Conservation (phyloP, 2,797 vertebrate genomes). For the Rhinichthys osculus region DNA sequence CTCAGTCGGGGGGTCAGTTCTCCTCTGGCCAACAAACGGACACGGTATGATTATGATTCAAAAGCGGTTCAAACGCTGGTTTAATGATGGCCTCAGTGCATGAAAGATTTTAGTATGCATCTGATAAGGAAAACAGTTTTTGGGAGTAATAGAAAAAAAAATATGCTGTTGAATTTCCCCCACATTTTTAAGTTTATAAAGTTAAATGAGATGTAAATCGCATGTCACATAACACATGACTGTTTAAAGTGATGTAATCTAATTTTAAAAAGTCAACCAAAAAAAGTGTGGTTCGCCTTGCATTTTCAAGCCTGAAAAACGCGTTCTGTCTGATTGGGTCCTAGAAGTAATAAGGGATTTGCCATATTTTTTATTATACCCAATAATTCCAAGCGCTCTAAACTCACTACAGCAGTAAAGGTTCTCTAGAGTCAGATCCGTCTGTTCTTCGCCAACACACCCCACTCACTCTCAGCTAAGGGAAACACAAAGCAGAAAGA, state of each 20-base stretch:
- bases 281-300: too few relatives aligned
- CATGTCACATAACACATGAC: neutral
- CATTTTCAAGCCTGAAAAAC: too few relatives aligned
- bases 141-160: neutral
- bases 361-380: constrained; percentile 3
- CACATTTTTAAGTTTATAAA: neutral
- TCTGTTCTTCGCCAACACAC: constrained; percentile 45
- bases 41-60: neutral
- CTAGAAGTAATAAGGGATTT: constrained; percentile 14
- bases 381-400: constrained; percentile 24
- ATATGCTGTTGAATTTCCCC: neutral
- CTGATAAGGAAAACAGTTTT: neutral
- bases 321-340: too few relatives aligned
- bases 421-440: constrained; percentile 34
- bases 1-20: too few relatives aligned
- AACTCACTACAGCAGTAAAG: constrained; percentile 35
- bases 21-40: too few relatives aligned
- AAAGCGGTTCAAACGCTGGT: neutral
- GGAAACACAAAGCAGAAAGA: constrained; percentile 47
- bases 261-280: too few relatives aligned
- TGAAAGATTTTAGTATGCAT: neutral
- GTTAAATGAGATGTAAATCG: neutral
- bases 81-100: neutral
- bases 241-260: neutral
- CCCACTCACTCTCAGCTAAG: constrained; percentile 37